A percentile compares a stretch with the other conserved stretches of the same genome.
Conservation (phyloP, 2,113 vertebrate genomes). For the Vanacampus margaritifer region DNA sequence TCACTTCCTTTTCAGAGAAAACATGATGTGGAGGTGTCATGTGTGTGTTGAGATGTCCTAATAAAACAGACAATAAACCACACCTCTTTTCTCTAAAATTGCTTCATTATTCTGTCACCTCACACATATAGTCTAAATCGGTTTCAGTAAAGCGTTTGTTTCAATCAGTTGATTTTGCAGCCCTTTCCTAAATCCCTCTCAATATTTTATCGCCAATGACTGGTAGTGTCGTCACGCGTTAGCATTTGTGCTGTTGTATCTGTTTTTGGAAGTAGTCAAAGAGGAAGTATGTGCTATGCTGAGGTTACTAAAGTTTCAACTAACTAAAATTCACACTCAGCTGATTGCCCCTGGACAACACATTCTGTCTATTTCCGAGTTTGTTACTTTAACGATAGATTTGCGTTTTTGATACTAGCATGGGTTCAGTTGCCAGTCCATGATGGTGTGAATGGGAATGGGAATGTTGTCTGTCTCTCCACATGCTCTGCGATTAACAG, state of each 20-base stretch:
- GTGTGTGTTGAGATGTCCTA: neutral
- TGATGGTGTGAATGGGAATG: neutral
- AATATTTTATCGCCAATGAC: neutral
- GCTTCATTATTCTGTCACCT: neutral
- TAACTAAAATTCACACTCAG: slow-evolving; percentile 40
- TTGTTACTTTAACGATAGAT: neutral
- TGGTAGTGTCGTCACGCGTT: neutral
- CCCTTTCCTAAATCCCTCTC: neutral
- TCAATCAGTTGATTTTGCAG: neutral
- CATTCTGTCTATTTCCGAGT: slow-evolving; percentile 17
- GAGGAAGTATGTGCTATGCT: slow-evolving; percentile 46
- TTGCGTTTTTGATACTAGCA: neutral
- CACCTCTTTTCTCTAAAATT: neutral
- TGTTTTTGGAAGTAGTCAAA: neutral
- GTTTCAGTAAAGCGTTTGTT: neutral
- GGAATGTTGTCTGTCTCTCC: neutral
- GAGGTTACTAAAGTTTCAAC: slow-evolving; percentile 28
- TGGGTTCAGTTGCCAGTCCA: neutral
- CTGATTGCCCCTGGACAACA: slow-evolving; percentile 27
- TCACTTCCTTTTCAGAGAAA: neutral
- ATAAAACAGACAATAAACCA: neutral
- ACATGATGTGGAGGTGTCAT: neutral
- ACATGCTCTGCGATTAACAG: neutral
- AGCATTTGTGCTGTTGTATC: neutral
- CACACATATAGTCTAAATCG: neutral